phyloP scores from a whole-genome alignment of 2,113 vertebrate genomes.

The Chrysemys picta region DNA sequence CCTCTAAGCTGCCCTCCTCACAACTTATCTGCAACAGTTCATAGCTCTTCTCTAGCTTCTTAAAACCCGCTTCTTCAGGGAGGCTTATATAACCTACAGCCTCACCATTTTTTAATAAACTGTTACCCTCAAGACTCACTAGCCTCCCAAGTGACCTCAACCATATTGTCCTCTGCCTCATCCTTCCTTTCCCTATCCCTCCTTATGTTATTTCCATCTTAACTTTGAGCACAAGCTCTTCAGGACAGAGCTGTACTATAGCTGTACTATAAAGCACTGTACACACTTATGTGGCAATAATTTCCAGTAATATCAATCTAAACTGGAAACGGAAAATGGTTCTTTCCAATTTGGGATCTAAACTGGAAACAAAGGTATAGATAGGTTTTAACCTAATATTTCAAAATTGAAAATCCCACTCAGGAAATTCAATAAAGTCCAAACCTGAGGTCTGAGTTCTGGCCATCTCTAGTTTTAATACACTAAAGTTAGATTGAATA shows the following conservation, averaged over 20 bases:
- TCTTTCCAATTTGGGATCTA: not conserved
- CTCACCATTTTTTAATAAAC: not conserved
- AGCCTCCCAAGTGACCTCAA: not conserved
- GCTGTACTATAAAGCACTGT: not conserved
- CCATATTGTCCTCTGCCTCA: not conserved
- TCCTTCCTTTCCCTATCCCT: not conserved
- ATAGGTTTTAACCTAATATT: not conserved
- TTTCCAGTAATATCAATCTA: not conserved
- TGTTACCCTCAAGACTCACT: not conserved
- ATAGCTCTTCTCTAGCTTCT: not conserved
- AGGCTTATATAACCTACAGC: not conserved
- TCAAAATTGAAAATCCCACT: not conserved
- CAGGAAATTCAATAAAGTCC: not conserved
- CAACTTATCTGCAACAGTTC: not conserved
- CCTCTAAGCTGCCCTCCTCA: rapidly evolving
- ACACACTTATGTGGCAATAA: not conserved
- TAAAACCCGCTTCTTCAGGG: not conserved
- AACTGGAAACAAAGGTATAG: not conserved
- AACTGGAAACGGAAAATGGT: not conserved
- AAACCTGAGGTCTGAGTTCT: not conserved
- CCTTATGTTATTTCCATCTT: not conserved
- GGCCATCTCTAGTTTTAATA: not conserved
- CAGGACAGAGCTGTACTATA: not conserved
- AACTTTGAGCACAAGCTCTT: not conserved
- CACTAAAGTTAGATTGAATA: not conserved